Percentiles rank a stretch among this genome's conserved stretches.
These are phyloP conservation scores for Montipora sp. DNA, from an alignment of 64 coral and sea anemone species.

Conservation along the genomic window DNA sequence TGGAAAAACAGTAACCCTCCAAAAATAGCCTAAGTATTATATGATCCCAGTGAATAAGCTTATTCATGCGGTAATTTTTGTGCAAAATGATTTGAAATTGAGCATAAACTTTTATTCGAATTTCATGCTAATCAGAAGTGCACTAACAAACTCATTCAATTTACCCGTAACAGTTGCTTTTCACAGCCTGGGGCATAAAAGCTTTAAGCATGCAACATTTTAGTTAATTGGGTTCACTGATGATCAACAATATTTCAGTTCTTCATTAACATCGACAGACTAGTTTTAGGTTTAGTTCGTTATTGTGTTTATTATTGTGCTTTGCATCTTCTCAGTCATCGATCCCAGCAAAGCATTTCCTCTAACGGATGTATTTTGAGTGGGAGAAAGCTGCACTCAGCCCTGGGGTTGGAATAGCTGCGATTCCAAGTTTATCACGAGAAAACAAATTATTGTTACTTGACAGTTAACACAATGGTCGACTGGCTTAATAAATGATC, in stretches of 20 bases:
- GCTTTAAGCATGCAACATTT: background rate
- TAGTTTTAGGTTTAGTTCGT: too few relatives aligned
- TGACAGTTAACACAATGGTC: background rate
- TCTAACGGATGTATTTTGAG: background rate
- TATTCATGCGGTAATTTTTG: too few relatives aligned
- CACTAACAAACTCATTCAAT: too few relatives aligned
- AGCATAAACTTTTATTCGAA: too few relatives aligned
- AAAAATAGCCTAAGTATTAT: too few relatives aligned
- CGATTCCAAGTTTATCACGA: background rate
- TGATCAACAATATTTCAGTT: background rate
- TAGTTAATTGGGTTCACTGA: background rate
- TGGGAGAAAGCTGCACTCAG: background rate
- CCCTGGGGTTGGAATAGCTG: background rate
- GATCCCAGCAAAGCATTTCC: background rate
- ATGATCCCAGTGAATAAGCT: too few relatives aligned
- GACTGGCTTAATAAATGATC: background rate
- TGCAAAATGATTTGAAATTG: too few relatives aligned
- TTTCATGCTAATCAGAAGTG: too few relatives aligned
- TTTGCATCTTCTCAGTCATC: background rate
- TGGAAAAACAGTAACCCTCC: too few relatives aligned
- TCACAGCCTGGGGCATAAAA: background rate
- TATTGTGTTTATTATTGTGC: background rate
- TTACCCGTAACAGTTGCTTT: background rate
- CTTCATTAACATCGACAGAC: background rate
- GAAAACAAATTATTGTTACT: background rate